A percentile compares a stretch with the other conserved stretches of the same genome.
Conservation (phyloP, 1,140 invertebrate species). For the Gryllus bimaculatus region DNA sequence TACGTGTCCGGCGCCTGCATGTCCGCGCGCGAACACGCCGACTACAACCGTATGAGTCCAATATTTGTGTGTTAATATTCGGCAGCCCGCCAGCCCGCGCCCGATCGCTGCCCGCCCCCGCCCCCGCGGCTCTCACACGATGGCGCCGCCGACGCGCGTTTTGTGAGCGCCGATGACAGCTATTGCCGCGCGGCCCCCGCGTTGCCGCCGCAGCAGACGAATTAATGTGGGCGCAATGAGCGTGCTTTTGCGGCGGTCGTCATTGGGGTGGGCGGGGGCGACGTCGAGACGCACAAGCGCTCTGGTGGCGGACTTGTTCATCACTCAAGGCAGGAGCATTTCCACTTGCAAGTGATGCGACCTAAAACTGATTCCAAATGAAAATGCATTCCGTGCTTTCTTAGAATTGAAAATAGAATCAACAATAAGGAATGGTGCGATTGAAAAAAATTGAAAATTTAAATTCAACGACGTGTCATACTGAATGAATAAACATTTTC, state of each 20-base stretch:
- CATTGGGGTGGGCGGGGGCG: background rate
- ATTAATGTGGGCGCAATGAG: background rate
- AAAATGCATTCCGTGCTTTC: no score
- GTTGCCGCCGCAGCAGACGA: background rate
- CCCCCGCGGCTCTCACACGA: background rate
- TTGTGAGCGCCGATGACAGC: background rate
- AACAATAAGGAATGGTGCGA: no score
- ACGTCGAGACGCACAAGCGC: no score
- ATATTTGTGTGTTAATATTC: background rate
- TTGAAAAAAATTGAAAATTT: no score
- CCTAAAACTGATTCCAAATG: no score
- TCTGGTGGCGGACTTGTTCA: no score
- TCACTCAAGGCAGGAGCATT: no score
- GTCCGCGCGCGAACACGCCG: background rate
- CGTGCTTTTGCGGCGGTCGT: background rate
- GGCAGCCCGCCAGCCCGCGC: background rate
- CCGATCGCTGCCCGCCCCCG: no score
- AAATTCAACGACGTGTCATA: no score
- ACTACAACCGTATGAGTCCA: slow-evolving; percentile 3
- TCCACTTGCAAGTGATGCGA: no score
- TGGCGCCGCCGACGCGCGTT: background rate
- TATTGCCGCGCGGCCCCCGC: background rate
- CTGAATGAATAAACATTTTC: no score
- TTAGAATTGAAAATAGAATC: no score
- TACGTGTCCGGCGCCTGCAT: background rate